Conservation (phyloP, 1,140 invertebrate genomes). For the Brachionus rotundiformis region DNA sequence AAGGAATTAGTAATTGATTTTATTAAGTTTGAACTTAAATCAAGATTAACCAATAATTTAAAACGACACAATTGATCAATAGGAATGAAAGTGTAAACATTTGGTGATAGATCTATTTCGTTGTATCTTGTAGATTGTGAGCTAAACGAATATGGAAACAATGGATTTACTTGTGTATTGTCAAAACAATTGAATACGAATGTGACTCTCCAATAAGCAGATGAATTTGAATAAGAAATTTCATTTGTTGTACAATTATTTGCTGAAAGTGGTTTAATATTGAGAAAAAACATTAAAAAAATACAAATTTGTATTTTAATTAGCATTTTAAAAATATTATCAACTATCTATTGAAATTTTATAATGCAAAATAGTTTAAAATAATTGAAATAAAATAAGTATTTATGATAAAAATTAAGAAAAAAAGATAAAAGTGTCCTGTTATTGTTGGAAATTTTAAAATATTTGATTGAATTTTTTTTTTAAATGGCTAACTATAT, state of each 20-base stretch:
- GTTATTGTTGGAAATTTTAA: background rate
- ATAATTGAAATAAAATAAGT: background rate
- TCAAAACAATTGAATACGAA: conserved; percentile 36
- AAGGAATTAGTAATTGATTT: background rate
- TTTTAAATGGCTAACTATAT: background rate
- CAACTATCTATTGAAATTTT: background rate
- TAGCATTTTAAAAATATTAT: background rate
- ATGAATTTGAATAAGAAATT: background rate
- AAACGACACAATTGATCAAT: conserved; percentile 16
- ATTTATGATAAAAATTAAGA: background rate
- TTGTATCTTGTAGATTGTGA: conserved; percentile 21
- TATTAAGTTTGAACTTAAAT: conserved; percentile 28
- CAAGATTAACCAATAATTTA: background rate
- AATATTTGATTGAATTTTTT: background rate
- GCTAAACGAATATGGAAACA: background rate
- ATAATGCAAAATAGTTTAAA: background rate
- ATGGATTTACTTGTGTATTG: background rate
- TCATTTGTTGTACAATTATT: conserved; percentile 3
- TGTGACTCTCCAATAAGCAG: background rate
- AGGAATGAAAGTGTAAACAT: conserved; percentile 20
- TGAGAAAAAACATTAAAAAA: background rate
- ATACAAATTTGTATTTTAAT: background rate
- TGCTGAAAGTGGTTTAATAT: background rate
- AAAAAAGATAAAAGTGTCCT: background rate
- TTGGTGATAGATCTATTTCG: conserved; percentile 42